These are phyloP conservation scores for Andricus quercusramuli DNA, from an alignment of 2,888 invertebrate genomes.

Conservation along the genomic window DNA sequence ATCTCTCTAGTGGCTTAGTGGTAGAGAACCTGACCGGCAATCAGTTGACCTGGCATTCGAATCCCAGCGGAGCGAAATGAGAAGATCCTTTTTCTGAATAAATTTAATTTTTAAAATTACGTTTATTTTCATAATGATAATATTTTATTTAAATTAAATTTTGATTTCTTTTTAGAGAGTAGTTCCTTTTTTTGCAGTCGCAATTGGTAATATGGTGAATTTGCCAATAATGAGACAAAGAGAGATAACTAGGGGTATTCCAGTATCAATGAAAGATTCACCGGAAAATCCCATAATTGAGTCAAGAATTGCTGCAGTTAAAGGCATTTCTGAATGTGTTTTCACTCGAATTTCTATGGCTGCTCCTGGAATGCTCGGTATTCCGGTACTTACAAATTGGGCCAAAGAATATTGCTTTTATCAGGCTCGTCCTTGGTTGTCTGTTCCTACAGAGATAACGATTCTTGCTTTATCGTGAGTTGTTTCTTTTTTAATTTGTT, in stretches of 20 bases:
- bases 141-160: background rate
- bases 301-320: slow-evolving; percentile 1
- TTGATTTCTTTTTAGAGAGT: background rate
- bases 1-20: too few species aligned
- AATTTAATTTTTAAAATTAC: too few species aligned
- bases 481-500: background rate
- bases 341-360: background rate
- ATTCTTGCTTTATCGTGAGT: background rate
- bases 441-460: background rate
- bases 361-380: background rate
- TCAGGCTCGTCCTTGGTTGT: background rate
- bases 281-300: slow-evolving; percentile 1
- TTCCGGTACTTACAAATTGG: background rate
- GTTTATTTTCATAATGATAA: background rate
- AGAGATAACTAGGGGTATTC: background rate
- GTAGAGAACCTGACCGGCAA: too few species aligned
- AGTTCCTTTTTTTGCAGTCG: background rate
- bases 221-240: background rate
- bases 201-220: background rate
- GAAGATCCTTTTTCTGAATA: too few species aligned
- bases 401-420: background rate
- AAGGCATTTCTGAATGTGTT: slow-evolving; percentile 7
- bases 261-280: background rate
- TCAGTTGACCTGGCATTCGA: too few species aligned
- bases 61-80: too few species aligned